phyloP scores from a whole-genome alignment of 2,113 vertebrate species.

The Scortum barcoo region DNA sequence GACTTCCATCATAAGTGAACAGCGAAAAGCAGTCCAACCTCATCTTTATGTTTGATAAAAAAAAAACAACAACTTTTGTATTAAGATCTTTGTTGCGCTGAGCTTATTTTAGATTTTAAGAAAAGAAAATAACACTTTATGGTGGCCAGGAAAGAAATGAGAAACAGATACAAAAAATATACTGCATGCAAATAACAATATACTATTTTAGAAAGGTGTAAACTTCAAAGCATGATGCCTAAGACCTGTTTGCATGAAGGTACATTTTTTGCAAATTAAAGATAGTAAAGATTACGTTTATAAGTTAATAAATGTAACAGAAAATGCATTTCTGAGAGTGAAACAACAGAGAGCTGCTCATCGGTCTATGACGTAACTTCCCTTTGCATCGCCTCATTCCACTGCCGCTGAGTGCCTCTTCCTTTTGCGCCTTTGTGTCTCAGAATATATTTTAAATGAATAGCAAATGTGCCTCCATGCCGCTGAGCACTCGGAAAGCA shows the following conservation, averaged over 20 bases:
- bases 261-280: too few relatives aligned
- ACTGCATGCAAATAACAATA: neutral
- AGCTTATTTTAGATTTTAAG: neutral
- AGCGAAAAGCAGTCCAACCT: neutral
- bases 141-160: neutral
- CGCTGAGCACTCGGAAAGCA: conserved; percentile 19
- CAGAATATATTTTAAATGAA: conserved; percentile 17
- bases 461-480: neutral
- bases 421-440: conserved; percentile 14
- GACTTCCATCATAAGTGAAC: too few relatives aligned
- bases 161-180: neutral
- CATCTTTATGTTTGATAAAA: neutral
- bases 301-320: neutral
- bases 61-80: neutral
- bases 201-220: neutral
- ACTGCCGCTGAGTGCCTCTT: neutral
- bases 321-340: neutral
- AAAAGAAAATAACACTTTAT: neutral
- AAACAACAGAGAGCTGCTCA: neutral
- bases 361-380: neutral
- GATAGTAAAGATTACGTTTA: too few relatives aligned
- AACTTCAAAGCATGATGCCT: too few relatives aligned
- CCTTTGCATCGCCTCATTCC: neutral
- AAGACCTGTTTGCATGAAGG: neutral
- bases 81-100: neutral